phyloP scores from a whole-genome alignment of 92 coral and sea anemone genomes.

The Desmophyllum pertusum region DNA sequence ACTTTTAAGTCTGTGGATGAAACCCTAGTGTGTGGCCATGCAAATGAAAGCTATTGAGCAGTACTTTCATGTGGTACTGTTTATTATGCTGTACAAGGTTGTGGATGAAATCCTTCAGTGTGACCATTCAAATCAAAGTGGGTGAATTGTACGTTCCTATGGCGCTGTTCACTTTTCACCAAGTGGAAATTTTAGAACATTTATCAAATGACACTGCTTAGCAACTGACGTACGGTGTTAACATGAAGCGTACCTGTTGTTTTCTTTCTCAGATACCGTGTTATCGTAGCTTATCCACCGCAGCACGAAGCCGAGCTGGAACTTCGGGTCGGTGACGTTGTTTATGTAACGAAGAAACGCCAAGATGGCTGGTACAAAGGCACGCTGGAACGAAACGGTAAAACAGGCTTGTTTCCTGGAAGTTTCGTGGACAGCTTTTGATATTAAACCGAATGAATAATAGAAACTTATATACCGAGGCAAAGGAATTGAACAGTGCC shows the following conservation, averaged over 20 bases:
- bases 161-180: neutral
- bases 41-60: neutral
- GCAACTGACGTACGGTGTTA: neutral
- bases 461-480: neutral
- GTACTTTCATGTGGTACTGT: neutral
- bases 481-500: neutral
- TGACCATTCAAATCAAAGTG: neutral
- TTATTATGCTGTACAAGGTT: no score
- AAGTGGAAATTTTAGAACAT: neutral
- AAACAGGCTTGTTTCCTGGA: constrained; percentile 93
- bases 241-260: neutral
- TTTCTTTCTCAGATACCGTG: constrained; percentile 74
- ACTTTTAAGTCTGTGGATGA: neutral
- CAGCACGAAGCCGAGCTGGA: constrained; percentile 93
- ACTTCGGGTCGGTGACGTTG: constrained; percentile 88
- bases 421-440: constrained; percentile 84
- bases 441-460: neutral
- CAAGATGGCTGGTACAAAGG: constrained; percentile 98
- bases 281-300: constrained; percentile 88
- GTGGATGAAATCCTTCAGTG: no score
- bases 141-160: neutral
- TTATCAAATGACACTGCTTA: neutral
- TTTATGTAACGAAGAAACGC: constrained; percentile 86
- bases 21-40: neutral
- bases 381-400: constrained; percentile 95